Evolutionary conservation across 2,797 vertebrate species (phyloP).

Genomic region (Tenualosa thibaudeaui): DNA sequence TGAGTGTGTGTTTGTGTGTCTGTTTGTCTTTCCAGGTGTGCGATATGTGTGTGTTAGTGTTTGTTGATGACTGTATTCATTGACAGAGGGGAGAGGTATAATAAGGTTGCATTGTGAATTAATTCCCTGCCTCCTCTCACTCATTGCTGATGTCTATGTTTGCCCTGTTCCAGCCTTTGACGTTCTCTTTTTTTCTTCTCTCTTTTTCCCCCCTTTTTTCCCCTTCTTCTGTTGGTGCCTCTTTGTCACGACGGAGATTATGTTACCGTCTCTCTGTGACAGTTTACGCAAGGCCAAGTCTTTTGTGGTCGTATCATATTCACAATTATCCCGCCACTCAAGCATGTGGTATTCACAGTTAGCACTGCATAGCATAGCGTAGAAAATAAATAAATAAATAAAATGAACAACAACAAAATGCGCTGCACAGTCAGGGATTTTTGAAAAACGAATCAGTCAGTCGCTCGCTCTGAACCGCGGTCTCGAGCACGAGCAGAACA

Average conservation of each 20-base stretch:
- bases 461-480: neutral
- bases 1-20: constrained; percentile 26
- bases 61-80: constrained; percentile 11
- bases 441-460: neutral
- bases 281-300: neutral
- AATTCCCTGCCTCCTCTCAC: neutral
- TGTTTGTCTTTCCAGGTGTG: neutral
- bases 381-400: neutral
- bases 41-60: neutral
- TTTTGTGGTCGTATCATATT: constrained; percentile 10
- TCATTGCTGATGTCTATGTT: neutral
- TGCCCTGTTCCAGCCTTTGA: neutral
- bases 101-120: neutral
- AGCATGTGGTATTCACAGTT: neutral
- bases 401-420: neutral
- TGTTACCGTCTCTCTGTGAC: neutral
- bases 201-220: constrained; percentile 2
- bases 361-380: neutral
- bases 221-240: constrained; percentile 29
- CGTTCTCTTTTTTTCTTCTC: constrained; percentile 39
- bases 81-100: neutral
- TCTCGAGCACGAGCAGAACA: neutral
- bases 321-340: neutral
- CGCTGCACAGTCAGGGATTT: neutral
- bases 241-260: neutral